Conservation (phyloP, 37 sponge, comb jelly and placozoan species). For the Bolinopsis microptera region DNA sequence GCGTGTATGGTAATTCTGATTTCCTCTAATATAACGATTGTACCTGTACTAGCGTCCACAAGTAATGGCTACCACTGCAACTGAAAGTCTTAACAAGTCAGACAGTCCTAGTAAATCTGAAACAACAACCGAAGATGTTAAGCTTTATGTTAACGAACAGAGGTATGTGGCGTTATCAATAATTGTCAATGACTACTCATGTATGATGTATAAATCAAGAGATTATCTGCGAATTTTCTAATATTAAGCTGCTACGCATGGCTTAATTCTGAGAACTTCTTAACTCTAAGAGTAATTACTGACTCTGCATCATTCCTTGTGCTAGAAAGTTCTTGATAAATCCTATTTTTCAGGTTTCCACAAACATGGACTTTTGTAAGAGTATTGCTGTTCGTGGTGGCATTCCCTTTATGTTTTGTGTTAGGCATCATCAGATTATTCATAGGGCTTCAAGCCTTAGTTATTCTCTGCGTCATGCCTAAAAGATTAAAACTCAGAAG, state of each 20-base stretch:
- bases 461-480: slow-evolving; percentile 34
- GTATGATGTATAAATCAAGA: no score
- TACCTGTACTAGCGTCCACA: no score
- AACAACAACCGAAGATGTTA: background rate
- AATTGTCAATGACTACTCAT: no score
- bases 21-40: no score
- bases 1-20: no score
- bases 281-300: no score
- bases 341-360: slow-evolving; percentile 36
- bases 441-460: slow-evolving; percentile 21
- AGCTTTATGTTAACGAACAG: background rate
- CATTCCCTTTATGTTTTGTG: slow-evolving; percentile 32
- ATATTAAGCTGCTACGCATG: no score
- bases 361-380: background rate
- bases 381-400: background rate
- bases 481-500: slow-evolving; percentile 27
- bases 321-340: no score
- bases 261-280: no score
- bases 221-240: no score
- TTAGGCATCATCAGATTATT: slow-evolving; percentile 27
- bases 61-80: background rate
- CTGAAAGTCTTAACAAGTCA: background rate
- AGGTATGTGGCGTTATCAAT: background rate
- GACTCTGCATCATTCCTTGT: no score
- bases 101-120: background rate